These are phyloP conservation scores for Microctenopoma lineatum DNA, from an alignment of 2,797 vertebrate species.

Conservation along the genomic window DNA sequence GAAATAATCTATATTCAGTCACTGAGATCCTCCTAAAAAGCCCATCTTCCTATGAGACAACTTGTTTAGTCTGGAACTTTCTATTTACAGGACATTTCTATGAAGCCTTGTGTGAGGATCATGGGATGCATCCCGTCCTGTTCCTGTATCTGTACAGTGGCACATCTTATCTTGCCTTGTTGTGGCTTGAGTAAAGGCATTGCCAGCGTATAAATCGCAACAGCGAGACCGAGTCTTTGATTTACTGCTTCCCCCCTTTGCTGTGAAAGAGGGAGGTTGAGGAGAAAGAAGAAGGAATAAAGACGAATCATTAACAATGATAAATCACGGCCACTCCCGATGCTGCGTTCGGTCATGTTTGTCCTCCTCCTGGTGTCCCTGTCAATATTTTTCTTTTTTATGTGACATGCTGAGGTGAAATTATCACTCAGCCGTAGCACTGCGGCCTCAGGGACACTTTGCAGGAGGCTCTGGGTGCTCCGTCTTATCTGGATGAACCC, in stretches of 20 bases:
- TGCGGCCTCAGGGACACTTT: not conserved
- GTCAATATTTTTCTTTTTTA: slow-evolving; percentile 24
- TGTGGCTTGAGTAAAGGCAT: slow-evolving; percentile 15
- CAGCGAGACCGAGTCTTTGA: slow-evolving; percentile 35
- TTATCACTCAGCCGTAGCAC: not conserved
- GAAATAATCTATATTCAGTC: not conserved
- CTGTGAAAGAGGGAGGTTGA: not conserved
- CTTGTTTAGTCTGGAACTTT: not conserved
- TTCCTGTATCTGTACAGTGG: not conserved
- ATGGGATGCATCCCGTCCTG: not conserved
- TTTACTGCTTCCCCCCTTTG: slow-evolving; percentile 26
- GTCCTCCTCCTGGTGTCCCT: slow-evolving; percentile 23
- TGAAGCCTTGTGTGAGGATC: not conserved
- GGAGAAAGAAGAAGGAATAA: slow-evolving; percentile 25
- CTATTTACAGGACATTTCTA: no score
- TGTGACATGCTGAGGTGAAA: not conserved
- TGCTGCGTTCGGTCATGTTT: not conserved
- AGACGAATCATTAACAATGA: no score
- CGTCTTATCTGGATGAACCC: slow-evolving; percentile 15
- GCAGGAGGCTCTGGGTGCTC: not conserved
- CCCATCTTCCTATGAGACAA: not conserved
- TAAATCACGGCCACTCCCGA: slow-evolving; percentile 20
- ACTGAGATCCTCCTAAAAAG: not conserved
- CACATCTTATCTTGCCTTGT: slow-evolving; percentile 1
- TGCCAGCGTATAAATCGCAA: slow-evolving; percentile 44